phyloP scores from a whole-genome alignment of 2,888 invertebrate species.

The Listrodromus nycthemerus region DNA sequence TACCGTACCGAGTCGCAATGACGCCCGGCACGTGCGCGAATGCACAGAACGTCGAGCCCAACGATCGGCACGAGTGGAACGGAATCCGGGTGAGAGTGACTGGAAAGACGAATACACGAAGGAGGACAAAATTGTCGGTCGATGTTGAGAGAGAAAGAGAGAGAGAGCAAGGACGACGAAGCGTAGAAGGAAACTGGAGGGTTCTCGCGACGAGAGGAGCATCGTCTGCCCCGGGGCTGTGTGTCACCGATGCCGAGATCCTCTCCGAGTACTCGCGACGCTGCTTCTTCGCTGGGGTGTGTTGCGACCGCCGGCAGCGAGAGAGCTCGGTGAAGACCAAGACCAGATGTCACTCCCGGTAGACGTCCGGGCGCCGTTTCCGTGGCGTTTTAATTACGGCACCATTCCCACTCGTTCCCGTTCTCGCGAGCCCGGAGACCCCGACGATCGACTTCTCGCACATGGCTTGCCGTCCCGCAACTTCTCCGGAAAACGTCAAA shows the following conservation, averaged over 20 bases:
- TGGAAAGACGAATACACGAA: not conserved
- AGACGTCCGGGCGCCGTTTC: slow-evolving; percentile 55
- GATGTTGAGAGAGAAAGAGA: not conserved
- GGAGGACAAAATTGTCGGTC: not conserved
- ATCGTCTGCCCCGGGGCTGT: slow-evolving; percentile 58
- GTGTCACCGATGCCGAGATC: slow-evolving; percentile 61
- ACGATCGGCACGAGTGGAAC: not conserved
- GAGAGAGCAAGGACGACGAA: slow-evolving; percentile 8
- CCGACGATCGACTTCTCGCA: slow-evolving; percentile 39
- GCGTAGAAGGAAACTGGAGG: slow-evolving; percentile 38
- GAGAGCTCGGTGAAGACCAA: slow-evolving; percentile 45
- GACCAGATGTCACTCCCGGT: slow-evolving; percentile 67
- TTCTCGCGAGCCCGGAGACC: slow-evolving; percentile 16
- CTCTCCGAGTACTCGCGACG: not conserved
- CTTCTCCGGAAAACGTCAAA: not conserved
- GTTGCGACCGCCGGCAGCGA: slow-evolving; percentile 14
- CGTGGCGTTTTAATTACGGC: slow-evolving; percentile 68
- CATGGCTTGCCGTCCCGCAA: not conserved
- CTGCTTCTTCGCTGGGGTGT: slow-evolving; percentile 2
- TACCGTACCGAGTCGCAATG: slow-evolving; percentile 55
- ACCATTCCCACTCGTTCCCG: slow-evolving; percentile 38
- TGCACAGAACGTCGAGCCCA: not conserved
- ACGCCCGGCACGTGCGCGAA: slow-evolving; percentile 41
- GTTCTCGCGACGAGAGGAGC: slow-evolving; percentile 51
- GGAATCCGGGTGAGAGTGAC: not conserved